Percentiles rank a stretch among this genome's conserved stretches.
phyloP scores from a whole-genome alignment of 2,888 invertebrate species.

The Megamerina dolium region DNA sequence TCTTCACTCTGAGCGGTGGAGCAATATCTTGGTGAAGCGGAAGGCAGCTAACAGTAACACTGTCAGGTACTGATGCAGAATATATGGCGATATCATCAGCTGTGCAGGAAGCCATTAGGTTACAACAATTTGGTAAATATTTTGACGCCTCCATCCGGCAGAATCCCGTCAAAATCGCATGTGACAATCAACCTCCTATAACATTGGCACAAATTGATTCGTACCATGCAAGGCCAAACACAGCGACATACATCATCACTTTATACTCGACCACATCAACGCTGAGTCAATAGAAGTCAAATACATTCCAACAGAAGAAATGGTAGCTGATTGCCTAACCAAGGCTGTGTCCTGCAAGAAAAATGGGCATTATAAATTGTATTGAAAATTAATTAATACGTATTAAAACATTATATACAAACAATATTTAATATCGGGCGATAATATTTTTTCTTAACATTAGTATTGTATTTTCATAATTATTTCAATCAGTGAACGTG shows the following conservation, averaged over 20 bases:
- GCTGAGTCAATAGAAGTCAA: no score
- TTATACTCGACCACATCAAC: constrained; percentile 3
- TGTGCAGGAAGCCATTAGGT: constrained; percentile 6
- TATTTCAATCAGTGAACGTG: no score
- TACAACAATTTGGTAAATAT: constrained; percentile 8
- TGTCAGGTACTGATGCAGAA: constrained; percentile 5
- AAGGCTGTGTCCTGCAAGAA: no score
- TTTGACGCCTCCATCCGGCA: not conserved
- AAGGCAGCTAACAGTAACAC: constrained; percentile 5
- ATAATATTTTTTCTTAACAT: no score
- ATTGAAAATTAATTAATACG: no score
- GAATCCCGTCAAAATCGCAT: constrained; percentile 8
- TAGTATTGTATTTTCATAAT: no score
- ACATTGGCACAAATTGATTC: constrained; percentile 8
- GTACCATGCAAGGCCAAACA: constrained; percentile 12
- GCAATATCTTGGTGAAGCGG: constrained; percentile 4
- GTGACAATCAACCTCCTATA: constrained; percentile 11
- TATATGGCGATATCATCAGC: constrained; percentile 8
- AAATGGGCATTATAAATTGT: no score
- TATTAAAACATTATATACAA: no score
- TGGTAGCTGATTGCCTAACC: no score
- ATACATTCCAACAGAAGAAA: constrained; percentile 7
- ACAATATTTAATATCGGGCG: no score
- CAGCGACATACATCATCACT: constrained; percentile 9
- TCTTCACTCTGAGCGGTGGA: no score